phyloP scores from a whole-genome alignment of 2,888 invertebrate genomes.

The Cremastinae sp. region DNA sequence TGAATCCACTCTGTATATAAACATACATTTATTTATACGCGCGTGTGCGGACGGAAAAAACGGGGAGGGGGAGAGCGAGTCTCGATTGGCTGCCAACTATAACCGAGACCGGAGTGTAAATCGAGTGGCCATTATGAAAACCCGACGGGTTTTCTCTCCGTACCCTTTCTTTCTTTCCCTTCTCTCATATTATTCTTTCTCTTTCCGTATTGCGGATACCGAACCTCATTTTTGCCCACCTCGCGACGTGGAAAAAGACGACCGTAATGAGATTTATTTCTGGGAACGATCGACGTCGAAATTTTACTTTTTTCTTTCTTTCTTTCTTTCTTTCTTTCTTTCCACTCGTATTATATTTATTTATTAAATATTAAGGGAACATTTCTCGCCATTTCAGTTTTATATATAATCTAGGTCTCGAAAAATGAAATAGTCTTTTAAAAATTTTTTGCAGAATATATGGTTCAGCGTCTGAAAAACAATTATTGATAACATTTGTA shows the following conservation, averaged over 20 bases:
- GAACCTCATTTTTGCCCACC: too few relatives aligned
- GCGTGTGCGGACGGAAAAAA: background rate
- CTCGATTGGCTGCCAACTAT: slow-evolving; percentile 63
- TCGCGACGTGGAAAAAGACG: background rate
- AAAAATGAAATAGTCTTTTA: too few relatives aligned
- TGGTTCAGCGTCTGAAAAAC: too few relatives aligned
- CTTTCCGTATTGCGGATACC: background rate
- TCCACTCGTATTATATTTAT: too few relatives aligned
- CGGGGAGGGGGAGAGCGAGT: background rate
- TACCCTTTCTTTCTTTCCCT: slow-evolving; percentile 25
- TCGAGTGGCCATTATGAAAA: slow-evolving; percentile 71
- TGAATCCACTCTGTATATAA: slow-evolving; percentile 63
- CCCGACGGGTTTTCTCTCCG: slow-evolving; percentile 51
- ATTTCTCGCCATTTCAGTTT: too few relatives aligned
- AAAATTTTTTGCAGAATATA: too few relatives aligned
- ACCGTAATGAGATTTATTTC: slow-evolving; percentile 54
- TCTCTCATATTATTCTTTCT: slow-evolving; percentile 31
- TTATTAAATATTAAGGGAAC: too few relatives aligned
- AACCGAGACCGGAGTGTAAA: slow-evolving; percentile 66
- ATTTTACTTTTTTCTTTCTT: too few relatives aligned
- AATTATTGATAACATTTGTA: too few relatives aligned
- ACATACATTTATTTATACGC: slow-evolving; percentile 16
- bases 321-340: too few relatives aligned
- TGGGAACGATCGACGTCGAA: slow-evolving; percentile 32
- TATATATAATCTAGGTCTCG: too few relatives aligned